Conservation (phyloP, 2,797 vertebrate genomes). For the Spondyliosoma cantharus region DNA sequence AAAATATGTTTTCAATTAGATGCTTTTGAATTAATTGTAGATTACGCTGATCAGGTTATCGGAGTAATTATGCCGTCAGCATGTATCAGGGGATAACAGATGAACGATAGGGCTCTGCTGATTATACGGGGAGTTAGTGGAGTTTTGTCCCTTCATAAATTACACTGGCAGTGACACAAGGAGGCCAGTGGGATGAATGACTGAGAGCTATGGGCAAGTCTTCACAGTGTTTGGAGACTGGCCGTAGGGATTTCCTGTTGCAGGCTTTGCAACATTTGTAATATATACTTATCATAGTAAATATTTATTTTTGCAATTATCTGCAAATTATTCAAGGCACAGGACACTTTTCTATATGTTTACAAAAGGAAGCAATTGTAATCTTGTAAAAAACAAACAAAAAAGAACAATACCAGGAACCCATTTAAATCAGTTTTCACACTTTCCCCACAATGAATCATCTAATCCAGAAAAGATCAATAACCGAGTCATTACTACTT, state of each 20-base stretch:
- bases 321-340: not conserved
- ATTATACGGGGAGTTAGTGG: not conserved
- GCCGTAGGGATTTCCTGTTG: not conserved
- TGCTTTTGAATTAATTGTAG: slow-evolving; percentile 28
- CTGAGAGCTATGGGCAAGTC: not conserved
- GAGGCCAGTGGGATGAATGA: slow-evolving; percentile 26
- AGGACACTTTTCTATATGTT: not conserved
- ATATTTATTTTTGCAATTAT: not conserved
- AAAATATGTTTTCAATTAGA: slow-evolving; percentile 17
- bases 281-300: not conserved
- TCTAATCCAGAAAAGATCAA: slow-evolving; percentile 44
- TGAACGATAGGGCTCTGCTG: slow-evolving; percentile 22
- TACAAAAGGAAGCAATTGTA: not conserved
- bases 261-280: slow-evolving; percentile 7
- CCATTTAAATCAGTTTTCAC: slow-evolving; percentile 29
- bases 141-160: slow-evolving; percentile 29
- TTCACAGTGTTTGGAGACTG: not conserved
- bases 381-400: not conserved
- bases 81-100: slow-evolving; percentile 11
- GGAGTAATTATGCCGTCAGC: slow-evolving; percentile 17
- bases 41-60: slow-evolving; percentile 18
- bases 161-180: slow-evolving; percentile 13
- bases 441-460: slow-evolving; percentile 32
- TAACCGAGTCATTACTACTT: slow-evolving; percentile 40
- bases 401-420: slow-evolving; percentile 1